Base-by-base conservation (phyloP, 2,797 vertebrate species). In the Aeoliscus strigatus region DNA sequence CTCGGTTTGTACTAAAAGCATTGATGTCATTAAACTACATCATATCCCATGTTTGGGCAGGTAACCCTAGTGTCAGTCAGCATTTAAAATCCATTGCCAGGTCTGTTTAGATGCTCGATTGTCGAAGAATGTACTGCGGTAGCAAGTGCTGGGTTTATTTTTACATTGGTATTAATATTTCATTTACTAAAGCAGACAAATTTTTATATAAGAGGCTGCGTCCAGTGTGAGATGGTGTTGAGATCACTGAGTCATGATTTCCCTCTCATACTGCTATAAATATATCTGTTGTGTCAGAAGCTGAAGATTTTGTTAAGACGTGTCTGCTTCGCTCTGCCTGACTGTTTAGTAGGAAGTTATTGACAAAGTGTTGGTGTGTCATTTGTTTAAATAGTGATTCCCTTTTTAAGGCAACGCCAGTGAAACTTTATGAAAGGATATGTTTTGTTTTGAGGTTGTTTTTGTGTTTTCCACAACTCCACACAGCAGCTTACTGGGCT, bases 141-240 rank as follows among this genome's bases (percentile, higher is more conserved):
- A 59, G 56, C 64, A 61, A 51, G 61, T 45, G 48, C 62, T 23
- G 12, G 18, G 53, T 67, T 68, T 79, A 67, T 77, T 80, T 76
- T 75, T 73, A 44, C 14, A 56, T 35, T 13, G 33, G 14, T 38
- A 64, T 78, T 58, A 75, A 79, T 81, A 75, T 75, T 84, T 79
- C 3, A 74, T 73, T 58, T 43, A 36, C 41, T 16, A 51, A 65
- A 57, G 41, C 39, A 8, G 9, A 29, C 60, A 35, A 27, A 46
- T 8, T 65, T 68, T 66, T 39, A 25, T 33, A 16, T 66, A 75
- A 39, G 28, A 41, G 25, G 5, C 28, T 28, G 26, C 32, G 57
- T 68, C 58, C 30, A 28, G 35, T 15, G 17, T 52, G 31, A 47
- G 59, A 28, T 35, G 38, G 9, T 32, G 42, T 23, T 14, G 7